These are phyloP conservation scores for Mobula hypostoma DNA, from an alignment of 2,113 vertebrate genomes.

Conservation along the genomic window DNA sequence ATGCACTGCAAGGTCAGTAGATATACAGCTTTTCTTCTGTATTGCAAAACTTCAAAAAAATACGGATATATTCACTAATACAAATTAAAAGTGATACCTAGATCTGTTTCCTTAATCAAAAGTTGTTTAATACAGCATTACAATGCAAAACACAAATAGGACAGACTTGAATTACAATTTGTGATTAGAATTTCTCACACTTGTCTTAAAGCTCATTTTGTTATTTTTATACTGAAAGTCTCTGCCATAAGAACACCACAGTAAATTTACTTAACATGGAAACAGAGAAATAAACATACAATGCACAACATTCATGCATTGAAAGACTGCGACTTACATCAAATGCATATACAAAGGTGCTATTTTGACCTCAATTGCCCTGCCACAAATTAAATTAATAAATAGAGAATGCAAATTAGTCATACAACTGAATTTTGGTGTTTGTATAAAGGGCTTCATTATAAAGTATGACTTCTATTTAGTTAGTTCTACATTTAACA, in stretches of 20 bases:
- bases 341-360: neutral
- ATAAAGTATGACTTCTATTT: neutral
- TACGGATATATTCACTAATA: neutral
- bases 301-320: neutral
- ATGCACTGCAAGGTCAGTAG: too few species aligned
- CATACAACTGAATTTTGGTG: neutral
- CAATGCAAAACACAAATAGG: neutral
- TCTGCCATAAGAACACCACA: neutral
- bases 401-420: neutral
- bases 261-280: neutral
- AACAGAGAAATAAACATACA: neutral
- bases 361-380: neutral
- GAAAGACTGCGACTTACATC: neutral
- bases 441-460: neutral
- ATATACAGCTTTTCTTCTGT: neutral
- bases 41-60: neutral
- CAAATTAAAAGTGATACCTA: neutral
- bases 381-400: neutral
- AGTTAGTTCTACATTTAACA: neutral
- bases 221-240: neutral
- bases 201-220: slow-evolving; percentile 7
- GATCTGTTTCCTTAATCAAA: neutral
- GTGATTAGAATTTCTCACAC: neutral
- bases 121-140: neutral
- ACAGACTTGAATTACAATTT: neutral